These are phyloP conservation scores for Microplitis manilae DNA, from an alignment of 2,888 invertebrate species.

Conservation along the genomic window DNA sequence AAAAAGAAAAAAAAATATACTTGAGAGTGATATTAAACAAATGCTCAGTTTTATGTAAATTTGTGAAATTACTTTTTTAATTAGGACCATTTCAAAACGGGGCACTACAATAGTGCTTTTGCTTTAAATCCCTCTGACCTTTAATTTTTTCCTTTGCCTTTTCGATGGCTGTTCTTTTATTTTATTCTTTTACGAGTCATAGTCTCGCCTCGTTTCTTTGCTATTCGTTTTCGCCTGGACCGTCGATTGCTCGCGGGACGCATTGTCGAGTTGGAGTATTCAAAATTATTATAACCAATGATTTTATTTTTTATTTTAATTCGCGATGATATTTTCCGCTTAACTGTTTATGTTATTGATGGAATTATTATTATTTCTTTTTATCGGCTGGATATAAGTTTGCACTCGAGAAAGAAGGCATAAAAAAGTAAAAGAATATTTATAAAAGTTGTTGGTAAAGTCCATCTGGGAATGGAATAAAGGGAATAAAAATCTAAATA, in stretches of 20 bases:
- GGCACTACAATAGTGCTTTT: slow-evolving; percentile 42
- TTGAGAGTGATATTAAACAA: background rate
- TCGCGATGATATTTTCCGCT: background rate
- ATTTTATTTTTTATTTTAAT: background rate
- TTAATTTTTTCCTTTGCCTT: background rate
- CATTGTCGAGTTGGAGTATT: slow-evolving; percentile 38
- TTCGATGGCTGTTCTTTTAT: slow-evolving; percentile 17
- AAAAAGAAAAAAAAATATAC: background rate
- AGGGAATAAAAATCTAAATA: background rate
- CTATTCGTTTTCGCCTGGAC: slow-evolving; percentile 38
- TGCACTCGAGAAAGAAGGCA: too few species aligned
- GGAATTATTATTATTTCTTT: too few species aligned
- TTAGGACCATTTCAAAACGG: slow-evolving; percentile 58
- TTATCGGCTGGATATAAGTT: too few species aligned
- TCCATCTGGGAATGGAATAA: slow-evolving; percentile 5
- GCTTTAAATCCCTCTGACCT: slow-evolving; percentile 35
- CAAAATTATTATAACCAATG: slow-evolving; percentile 44
- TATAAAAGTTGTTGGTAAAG: background rate
- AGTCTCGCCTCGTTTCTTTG: slow-evolving; percentile 18
- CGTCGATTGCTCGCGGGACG: slow-evolving; percentile 43
- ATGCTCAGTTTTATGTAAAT: slow-evolving; percentile 54
- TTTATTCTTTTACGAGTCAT: slow-evolving; percentile 24
- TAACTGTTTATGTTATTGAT: too few species aligned
- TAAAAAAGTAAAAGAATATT: background rate
- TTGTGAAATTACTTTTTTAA: slow-evolving; percentile 58